These are phyloP conservation scores for Xanthia togata DNA, from an alignment of 2,888 invertebrate genomes.

Conservation along the genomic window DNA sequence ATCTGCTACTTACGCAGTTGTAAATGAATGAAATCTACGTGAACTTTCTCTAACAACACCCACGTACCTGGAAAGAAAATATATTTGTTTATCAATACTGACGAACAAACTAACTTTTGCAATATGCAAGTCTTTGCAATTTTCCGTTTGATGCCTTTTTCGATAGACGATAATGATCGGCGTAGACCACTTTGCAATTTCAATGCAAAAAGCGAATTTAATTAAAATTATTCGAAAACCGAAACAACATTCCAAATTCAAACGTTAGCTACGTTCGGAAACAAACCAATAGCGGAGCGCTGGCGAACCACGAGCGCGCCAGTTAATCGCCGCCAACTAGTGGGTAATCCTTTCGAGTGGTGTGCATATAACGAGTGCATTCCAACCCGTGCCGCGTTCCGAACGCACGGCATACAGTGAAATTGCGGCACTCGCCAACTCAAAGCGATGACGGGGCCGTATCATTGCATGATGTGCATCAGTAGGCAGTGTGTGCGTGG, in stretches of 20 bases:
- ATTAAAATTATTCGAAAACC: conserved; percentile 74
- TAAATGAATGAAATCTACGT: conserved; percentile 81
- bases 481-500: conserved; percentile 66
- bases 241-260: conserved; percentile 77
- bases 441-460: conserved; percentile 85
- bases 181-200: conserved; percentile 30
- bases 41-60: conserved; percentile 84
- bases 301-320: conserved; percentile 82
- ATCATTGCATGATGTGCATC: conserved; percentile 82
- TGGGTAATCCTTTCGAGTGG: conserved; percentile 88
- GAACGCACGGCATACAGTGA: conserved; percentile 76
- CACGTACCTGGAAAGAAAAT: conserved; percentile 86
- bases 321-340: conserved; percentile 87
- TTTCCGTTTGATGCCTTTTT: neutral
- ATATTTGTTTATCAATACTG: conserved; percentile 60
- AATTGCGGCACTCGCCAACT: conserved; percentile 83
- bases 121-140: neutral
- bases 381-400: conserved; percentile 77
- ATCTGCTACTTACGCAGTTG: conserved; percentile 85
- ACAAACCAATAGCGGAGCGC: conserved; percentile 79
- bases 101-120: conserved; percentile 27
- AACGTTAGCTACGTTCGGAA: conserved; percentile 78
- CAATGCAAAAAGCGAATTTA: conserved; percentile 64
- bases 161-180: conserved; percentile 19
- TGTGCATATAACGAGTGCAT: conserved; percentile 87